Evolutionary conservation across 2,797 vertebrate species (phyloP).

Genomic region (Brachyrhaphis roseni): DNA sequence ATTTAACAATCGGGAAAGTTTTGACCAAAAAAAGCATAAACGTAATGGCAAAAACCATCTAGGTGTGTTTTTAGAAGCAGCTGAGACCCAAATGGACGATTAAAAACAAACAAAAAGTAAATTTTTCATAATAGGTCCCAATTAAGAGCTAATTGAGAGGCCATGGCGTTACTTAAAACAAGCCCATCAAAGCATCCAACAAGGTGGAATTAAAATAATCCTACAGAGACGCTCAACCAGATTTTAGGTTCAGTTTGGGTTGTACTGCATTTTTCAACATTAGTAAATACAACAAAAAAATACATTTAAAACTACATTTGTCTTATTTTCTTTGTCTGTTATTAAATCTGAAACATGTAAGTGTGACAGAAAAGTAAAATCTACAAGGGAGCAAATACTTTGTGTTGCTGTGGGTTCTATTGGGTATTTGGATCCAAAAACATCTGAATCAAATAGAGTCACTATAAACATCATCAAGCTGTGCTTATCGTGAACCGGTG

Average conservation of each 20-base stretch:
- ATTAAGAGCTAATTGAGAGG: background rate
- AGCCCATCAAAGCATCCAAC: background rate
- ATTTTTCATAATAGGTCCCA: background rate
- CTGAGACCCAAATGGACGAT: no score
- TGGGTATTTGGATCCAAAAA: background rate
- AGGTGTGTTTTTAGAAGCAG: no score
- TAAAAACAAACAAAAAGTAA: no score
- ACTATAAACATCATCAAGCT: slow-evolving; percentile 2
- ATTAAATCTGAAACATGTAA: background rate
- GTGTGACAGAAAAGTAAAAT: no score
- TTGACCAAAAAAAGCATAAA: no score
- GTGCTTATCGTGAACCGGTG: slow-evolving; percentile 2
- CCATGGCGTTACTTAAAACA: background rate
- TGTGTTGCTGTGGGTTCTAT: slow-evolving; percentile 14
- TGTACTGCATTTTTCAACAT: background rate
- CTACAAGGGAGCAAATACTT: background rate
- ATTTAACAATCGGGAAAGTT: no score
- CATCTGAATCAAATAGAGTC: slow-evolving; percentile 17
- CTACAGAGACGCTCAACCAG: background rate
- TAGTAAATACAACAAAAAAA: background rate
- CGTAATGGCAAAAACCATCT: no score
- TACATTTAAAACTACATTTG: background rate
- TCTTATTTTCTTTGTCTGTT: background rate
- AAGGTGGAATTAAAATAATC: background rate
- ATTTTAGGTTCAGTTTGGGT: background rate